Conservation (phyloP, 2,888 invertebrate species). For the Scelioninae gen. 2 region DNA sequence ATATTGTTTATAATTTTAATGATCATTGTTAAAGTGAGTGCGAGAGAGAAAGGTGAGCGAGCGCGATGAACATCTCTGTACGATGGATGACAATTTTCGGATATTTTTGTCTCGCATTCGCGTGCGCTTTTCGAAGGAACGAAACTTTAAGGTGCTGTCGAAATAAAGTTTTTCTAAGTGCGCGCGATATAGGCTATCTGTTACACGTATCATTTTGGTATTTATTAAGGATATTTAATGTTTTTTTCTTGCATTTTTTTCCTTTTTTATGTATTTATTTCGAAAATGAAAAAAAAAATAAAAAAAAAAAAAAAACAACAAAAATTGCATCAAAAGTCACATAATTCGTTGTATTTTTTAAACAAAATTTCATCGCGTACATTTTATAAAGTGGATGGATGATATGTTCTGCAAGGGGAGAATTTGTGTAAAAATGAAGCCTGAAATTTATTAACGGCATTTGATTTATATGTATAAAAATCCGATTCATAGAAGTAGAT, state of each 20-base stretch:
- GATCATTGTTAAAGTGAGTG: conserved; percentile 21
- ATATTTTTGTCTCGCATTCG: conserved; percentile 33
- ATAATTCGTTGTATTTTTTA: conserved; percentile 18
- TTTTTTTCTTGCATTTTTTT: conserved; percentile 18
- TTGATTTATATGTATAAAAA: conserved; percentile 37
- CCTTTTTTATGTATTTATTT: conserved; percentile 51
- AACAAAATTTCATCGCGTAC: conserved; percentile 10
- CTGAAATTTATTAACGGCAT: conserved; percentile 12
- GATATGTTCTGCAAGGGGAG: neutral
- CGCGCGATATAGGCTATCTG: conserved; percentile 9
- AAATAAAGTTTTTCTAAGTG: conserved; percentile 20
- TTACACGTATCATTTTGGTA: conserved; percentile 19
- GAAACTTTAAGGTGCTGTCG: conserved; percentile 40
- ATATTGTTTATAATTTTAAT: conserved; percentile 42
- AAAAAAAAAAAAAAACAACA: too few relatives aligned
- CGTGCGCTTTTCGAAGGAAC: conserved; percentile 50
- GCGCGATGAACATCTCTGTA: conserved; percentile 32
- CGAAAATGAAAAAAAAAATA: too few relatives aligned
- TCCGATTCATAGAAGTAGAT: conserved; percentile 19
- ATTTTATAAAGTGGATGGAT: neutral
- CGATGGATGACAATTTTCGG: conserved; percentile 38
- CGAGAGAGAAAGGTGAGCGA: neutral
- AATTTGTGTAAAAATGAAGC: conserved; percentile 30
- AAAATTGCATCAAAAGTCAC: too few relatives aligned
- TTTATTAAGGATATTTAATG: conserved; percentile 41